A percentile compares a stretch with the other conserved stretches of the same genome.
These are phyloP conservation scores for Pomatostomus ruficeps DNA, from an alignment of 2,113 vertebrate species.

Conservation along the genomic window DNA sequence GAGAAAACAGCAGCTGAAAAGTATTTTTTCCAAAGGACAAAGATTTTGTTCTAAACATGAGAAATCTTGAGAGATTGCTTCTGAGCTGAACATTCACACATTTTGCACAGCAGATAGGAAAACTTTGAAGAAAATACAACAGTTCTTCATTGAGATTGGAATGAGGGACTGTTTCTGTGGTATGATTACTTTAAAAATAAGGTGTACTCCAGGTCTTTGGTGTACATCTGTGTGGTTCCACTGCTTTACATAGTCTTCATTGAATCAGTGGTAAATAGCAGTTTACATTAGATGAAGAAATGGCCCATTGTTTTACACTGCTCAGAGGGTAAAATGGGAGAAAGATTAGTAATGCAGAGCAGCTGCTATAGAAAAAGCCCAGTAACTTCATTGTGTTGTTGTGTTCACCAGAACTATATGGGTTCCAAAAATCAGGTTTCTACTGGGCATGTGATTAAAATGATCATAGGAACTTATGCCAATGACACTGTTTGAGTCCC, in stretches of 20 bases:
- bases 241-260: neutral
- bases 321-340: neutral
- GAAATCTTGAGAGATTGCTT: neutral
- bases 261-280: neutral
- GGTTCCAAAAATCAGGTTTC: neutral
- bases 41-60: neutral
- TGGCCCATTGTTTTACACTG: neutral
- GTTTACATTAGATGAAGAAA: neutral
- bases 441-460: neutral
- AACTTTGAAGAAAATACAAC: neutral
- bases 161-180: neutral
- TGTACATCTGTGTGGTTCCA: neutral
- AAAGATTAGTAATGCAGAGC: neutral
- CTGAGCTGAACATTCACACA: neutral
- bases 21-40: neutral
- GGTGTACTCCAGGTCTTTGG: neutral
- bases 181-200: neutral
- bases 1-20: neutral
- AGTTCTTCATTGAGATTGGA: neutral
- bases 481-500: neutral
- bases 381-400: neutral
- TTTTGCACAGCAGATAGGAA: neutral
- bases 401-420: neutral
- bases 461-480: neutral
- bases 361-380: neutral